Evolutionary conservation across 2,888 invertebrate species (phyloP).

Genomic region (Unio delphinus): DNA sequence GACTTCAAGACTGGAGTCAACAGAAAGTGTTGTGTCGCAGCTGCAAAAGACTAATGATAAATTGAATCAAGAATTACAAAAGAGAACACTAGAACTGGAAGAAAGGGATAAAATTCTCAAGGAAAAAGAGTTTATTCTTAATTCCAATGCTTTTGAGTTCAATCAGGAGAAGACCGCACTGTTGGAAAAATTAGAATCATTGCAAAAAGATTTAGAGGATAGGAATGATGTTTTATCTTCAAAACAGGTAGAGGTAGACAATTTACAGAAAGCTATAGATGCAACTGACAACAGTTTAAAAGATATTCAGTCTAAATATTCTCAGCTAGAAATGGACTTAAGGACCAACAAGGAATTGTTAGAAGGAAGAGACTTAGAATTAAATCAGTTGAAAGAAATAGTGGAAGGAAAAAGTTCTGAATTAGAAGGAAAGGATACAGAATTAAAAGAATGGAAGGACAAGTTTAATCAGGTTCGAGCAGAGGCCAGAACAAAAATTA

Average conservation of each 20-base stretch:
- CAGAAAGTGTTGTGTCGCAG: neutral
- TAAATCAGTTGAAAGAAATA: slow-evolving; percentile 10
- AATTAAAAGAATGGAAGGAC: slow-evolving; percentile 25
- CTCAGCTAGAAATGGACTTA: slow-evolving; percentile 5
- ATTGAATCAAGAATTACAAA: slow-evolving; percentile 20
- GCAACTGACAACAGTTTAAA: slow-evolving; percentile 12
- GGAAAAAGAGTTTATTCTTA: slow-evolving; percentile 31
- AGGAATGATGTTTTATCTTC: slow-evolving; percentile 4
- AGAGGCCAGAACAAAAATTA: slow-evolving; percentile 51
- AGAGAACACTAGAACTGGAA: slow-evolving; percentile 19
- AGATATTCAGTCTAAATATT: slow-evolving; percentile 10
- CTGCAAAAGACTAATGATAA: slow-evolving; percentile 14
- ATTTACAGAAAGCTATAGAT: slow-evolving; percentile 4
- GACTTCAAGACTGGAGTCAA: too few relatives aligned
- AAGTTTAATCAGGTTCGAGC: slow-evolving; percentile 46
- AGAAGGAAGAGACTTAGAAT: slow-evolving; percentile 5
- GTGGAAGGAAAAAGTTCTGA: slow-evolving; percentile 6
- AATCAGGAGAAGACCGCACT: slow-evolving; percentile 33
- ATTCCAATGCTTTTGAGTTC: slow-evolving; percentile 24
- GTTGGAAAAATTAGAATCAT: slow-evolving; percentile 18
- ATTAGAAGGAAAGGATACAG: slow-evolving; percentile 9
- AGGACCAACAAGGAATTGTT: slow-evolving; percentile 3
- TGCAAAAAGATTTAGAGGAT: slow-evolving; percentile 23
- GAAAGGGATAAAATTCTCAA: slow-evolving; percentile 43
- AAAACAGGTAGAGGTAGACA: slow-evolving; percentile 14